Evolutionary conservation across 2,797 vertebrate species (phyloP), one percentile per base, ranked within the genome.

Genomic region (Helicolenus hilgendorfi): DNA sequence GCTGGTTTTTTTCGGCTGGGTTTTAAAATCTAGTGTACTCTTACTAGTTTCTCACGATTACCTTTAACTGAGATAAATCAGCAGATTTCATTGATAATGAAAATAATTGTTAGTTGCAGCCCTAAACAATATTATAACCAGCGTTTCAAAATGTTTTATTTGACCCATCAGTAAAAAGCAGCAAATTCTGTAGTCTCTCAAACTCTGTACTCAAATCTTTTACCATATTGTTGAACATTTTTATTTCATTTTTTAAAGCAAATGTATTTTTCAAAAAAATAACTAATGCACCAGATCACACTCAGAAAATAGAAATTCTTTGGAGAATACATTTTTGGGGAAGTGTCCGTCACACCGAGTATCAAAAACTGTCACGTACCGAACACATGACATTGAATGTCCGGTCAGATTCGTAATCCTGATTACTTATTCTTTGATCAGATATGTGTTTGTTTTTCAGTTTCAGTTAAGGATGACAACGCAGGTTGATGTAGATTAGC

Each of bases 401-500:
- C 31, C 15, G 5, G 55, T 29, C 15, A 60, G 29, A 53, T 33
- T 35, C 10, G 9, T 64, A 64, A 2, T 77, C 31, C 13, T 76
- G 9, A 35, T 18, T 10, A 27, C 11, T 26, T 33, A 33, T 55
- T 58, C 41, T 3, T 45, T 22, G 1, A 27, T 63, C 36, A 13
- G 45, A 56, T 35, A 38, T 49, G 33, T 60, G 22, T 85, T 24
- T 68, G 20, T 84, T 24, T 68, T 73, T 67, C 69, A 59, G n/a
- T 85, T 85, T 84, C 6, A 64, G 45, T 84, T 31, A 31, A 18
- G 1, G 38, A 58, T 71, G 62, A 74, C 53, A 27, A 7, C 26
- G 22, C 73, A 67, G 75, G 77, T 88, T 83, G 9, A 55, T 60
- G 49, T 69, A 20, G 69, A 75, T 83, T 87, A 67, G 18, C 58